Conservation (phyloP, 1,140 invertebrate species). For the Pantala flavescens region DNA sequence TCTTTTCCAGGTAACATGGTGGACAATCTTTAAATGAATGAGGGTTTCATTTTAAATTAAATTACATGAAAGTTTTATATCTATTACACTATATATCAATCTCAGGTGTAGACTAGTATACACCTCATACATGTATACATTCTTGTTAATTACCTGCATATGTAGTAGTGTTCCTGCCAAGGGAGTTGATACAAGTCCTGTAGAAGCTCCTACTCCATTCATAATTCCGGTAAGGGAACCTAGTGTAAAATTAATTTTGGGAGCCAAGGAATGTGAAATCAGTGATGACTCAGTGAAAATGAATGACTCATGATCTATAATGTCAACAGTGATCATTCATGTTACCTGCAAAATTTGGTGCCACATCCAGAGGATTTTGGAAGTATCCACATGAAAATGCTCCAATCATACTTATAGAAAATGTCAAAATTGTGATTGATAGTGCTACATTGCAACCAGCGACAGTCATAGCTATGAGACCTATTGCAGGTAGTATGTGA, state of each 20-base stretch:
- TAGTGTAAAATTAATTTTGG: conserved; percentile 19
- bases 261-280: not conserved
- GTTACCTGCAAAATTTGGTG: conserved; percentile 60
- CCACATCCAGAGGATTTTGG: conserved; percentile 74
- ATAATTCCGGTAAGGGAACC: conserved; percentile 63
- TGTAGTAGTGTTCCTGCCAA: conserved; percentile 56
- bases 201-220: conserved; percentile 58
- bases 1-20: too few species aligned
- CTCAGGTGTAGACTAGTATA: too few species aligned
- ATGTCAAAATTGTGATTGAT: conserved; percentile 54
- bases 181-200: conserved; percentile 60
- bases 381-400: conserved; percentile 72
- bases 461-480: conserved; percentile 52
- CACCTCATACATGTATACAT: too few species aligned
- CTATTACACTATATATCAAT: too few species aligned
- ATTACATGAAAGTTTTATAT: too few species aligned
- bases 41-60: too few species aligned
- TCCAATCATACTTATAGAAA: conserved; percentile 70
- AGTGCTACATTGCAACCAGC: conserved; percentile 50
- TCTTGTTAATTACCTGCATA: not conserved
- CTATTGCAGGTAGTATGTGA: conserved; percentile 55
- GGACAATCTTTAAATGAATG: too few species aligned
- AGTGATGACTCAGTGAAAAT: too few species aligned
- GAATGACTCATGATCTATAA: too few species aligned
- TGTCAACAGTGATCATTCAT: too few species aligned